phyloP scores from a whole-genome alignment of 2,797 vertebrate genomes.

The Clarias fuscus region DNA sequence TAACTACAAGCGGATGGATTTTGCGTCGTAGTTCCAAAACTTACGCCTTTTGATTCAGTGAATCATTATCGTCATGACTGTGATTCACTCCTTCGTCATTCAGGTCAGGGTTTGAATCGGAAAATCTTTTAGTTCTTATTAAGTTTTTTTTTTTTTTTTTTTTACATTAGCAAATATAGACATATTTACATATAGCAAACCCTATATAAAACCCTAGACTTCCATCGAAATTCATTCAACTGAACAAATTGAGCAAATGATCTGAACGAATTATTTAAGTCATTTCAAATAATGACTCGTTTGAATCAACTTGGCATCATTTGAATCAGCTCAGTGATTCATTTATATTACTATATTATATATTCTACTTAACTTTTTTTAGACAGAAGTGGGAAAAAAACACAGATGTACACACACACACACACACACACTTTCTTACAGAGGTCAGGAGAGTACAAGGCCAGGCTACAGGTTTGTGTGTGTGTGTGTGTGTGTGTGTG shows the following conservation, averaged over 20 bases:
- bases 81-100: background rate
- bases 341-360: background rate
- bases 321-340: background rate
- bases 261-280: background rate
- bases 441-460: slow-evolving; percentile 11
- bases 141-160: background rate
- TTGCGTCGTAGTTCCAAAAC: background rate
- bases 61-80: background rate
- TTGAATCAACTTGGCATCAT: background rate
- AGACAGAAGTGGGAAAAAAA: background rate
- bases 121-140: background rate
- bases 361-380: slow-evolving; percentile 8
- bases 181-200: background rate
- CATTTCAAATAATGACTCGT: background rate
- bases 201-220: background rate
- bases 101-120: background rate
- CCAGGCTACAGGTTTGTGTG: background rate
- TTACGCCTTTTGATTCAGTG: background rate
- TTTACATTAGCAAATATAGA: too few relatives aligned
- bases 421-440: background rate
- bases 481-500: background rate
- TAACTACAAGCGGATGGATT: background rate
- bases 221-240: background rate
- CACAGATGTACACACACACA: background rate
- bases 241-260: background rate